Evolutionary conservation across 1,140 invertebrate species (phyloP).

Genomic region (Scylla paramamosain): DNA sequence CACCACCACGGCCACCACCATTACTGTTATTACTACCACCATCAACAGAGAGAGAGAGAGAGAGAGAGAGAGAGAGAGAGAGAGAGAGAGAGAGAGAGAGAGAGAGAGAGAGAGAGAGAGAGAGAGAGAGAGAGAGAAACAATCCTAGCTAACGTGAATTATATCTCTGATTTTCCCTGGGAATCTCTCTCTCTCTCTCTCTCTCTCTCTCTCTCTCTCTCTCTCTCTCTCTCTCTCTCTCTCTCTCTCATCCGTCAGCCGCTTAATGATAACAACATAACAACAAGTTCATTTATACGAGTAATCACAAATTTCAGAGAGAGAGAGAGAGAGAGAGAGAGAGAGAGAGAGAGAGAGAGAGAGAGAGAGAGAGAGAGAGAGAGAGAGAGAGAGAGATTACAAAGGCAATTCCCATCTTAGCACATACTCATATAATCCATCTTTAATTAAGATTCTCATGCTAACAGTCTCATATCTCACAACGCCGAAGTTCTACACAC

Average conservation of each 20-base stretch:
- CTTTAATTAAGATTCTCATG: no score
- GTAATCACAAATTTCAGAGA: not conserved
- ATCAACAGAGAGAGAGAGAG: constrained; percentile 8
- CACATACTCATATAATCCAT: no score
- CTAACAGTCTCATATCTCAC: no score
- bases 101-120: constrained; percentile 41
- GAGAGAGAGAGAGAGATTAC: not conserved
- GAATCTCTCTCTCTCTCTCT: not conserved
- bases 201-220: constrained; percentile 33
- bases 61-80: constrained; percentile 42
- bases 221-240: constrained; percentile 33
- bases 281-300: not conserved
- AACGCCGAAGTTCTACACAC: no score
- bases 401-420: no score
- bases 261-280: not conserved
- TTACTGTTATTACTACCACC: not conserved
- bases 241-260: not conserved
- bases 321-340: constrained; percentile 23
- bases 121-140: not conserved
- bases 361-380: constrained; percentile 16
- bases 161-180: no score
- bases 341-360: constrained; percentile 27
- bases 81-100: constrained; percentile 41
- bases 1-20: no score
- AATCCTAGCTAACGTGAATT: not conserved